These are phyloP conservation scores for Amphipyra tragopoginis DNA, from an alignment of 2,888 invertebrate species.

Conservation along the genomic window DNA sequence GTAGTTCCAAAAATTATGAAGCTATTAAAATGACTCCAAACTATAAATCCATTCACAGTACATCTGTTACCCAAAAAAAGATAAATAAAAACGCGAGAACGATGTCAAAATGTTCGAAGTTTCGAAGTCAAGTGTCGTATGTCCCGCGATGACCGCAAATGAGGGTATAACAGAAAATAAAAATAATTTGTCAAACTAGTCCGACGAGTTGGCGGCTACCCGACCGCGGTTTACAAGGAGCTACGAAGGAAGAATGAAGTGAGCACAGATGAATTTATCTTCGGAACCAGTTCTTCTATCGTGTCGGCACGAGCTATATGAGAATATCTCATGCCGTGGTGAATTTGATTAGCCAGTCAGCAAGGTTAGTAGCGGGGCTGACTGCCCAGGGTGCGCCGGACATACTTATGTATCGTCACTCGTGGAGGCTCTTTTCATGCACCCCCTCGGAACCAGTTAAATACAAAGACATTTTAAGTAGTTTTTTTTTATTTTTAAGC, in stretches of 20 bases:
- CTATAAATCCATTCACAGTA: constrained; percentile 2
- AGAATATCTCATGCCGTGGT: too few relatives aligned
- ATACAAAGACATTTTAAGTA: too few relatives aligned
- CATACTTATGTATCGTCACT: too few relatives aligned
- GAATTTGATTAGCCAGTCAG: too few relatives aligned
- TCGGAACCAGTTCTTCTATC: too few relatives aligned
- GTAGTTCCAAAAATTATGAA: not conserved
- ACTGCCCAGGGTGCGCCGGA: too few relatives aligned
- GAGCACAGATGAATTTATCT: constrained; percentile 12
- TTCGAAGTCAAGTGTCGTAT: constrained; percentile 63
- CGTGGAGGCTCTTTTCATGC: too few relatives aligned
- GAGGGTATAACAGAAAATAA: constrained; percentile 69
- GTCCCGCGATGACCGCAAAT: constrained; percentile 74
- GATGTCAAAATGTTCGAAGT: constrained; percentile 54
- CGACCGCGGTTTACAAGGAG: constrained; percentile 58
- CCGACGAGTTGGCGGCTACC: constrained; percentile 68
- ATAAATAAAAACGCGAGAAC: constrained; percentile 18
- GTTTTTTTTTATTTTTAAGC: too few relatives aligned
- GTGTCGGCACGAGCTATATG: too few relatives aligned
- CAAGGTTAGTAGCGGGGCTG: too few relatives aligned
- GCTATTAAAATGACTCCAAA: not conserved
- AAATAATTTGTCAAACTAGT: constrained; percentile 85
- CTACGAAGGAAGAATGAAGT: constrained; percentile 17
- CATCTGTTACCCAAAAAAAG: not conserved
- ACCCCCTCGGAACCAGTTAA: too few relatives aligned